A percentile compares a stretch with the other conserved stretches of the same genome.
Evolutionary conservation across 1,140 invertebrate species (phyloP).

Genomic region (Papilio polytes): DNA sequence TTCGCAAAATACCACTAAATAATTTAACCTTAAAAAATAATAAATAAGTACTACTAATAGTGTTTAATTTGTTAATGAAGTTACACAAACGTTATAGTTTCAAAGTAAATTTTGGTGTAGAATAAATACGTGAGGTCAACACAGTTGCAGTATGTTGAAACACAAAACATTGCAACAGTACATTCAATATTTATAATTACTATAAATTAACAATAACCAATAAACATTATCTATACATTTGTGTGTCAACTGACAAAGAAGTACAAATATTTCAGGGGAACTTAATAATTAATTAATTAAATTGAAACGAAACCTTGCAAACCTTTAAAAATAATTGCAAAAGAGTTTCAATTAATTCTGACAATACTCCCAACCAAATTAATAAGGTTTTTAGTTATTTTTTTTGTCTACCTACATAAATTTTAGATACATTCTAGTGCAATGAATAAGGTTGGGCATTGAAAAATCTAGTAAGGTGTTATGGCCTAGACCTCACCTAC

Average conservation of each 20-base stretch:
- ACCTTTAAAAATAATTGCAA: neutral
- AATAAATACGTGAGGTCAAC: neutral
- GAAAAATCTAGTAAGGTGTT: neutral
- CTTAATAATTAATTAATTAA: neutral
- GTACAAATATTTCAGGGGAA: neutral
- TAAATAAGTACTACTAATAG: too few species aligned
- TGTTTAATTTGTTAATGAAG: too few species aligned
- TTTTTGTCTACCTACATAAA: neutral
- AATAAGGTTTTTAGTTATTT: neutral
- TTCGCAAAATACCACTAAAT: too few species aligned
- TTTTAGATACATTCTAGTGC: neutral
- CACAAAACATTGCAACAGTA: neutral
- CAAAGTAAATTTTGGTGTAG: too few species aligned
- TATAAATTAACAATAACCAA: neutral
- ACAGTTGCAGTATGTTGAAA: neutral
- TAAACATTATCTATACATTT: neutral
- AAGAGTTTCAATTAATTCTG: neutral
- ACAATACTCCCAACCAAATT: neutral
- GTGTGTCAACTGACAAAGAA: neutral
- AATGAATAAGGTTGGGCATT: neutral
- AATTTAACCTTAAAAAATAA: neutral
- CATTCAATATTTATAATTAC: neutral
- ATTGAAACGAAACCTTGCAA: neutral
- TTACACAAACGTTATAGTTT: too few species aligned
- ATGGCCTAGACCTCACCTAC: neutral